Base-by-base conservation (phyloP, 2,797 vertebrate genomes). In the Kryptolebias ocellatus region DNA sequence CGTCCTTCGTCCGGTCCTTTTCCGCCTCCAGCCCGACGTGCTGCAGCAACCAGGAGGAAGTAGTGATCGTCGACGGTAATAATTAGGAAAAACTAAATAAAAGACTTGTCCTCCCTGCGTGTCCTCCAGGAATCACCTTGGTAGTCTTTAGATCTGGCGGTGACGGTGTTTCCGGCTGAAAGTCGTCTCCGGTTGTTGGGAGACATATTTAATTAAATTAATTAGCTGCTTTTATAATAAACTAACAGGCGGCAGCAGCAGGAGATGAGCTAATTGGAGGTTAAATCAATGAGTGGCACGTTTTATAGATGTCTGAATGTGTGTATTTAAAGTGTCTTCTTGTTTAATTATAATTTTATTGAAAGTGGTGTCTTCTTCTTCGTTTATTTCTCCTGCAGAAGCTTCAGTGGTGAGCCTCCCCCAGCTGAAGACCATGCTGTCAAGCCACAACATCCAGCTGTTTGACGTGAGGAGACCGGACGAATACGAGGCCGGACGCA, bases 391-490 rank as follows among this genome's bases (percentile, higher is more conserved):
- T 64, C 52, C 37, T 0, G 16, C 9, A 53, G 77, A 62, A 87
- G 85, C 50, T 8, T 88, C 79, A n/a, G 88, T 88, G 58, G 92
- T 94, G 80, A 90, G 83, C 8, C 81, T 91, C 72, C 11, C 81
- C 1, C 87, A 94, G 81, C 87, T 95, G 67, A 91, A 87, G 78
- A 54, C 57, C 14, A 92, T 94, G 92, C 60, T 94, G 81, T 76
- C 85, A 67, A 83, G 16, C 20, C 60, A 54, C n/a, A 75, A 77
- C 55, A 29, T 95, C 59, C 93, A 94, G 76, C 83, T 94, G 6
- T 90, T 93, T 69, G 94, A 94, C 5, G 90, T 94, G 64, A 89
- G 93, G 66, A 87, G 83, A 31, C 87, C 81, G 0, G 91, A 94
- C 5, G 94, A 95, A 68, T 88, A 88, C 78, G 80, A 85, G 70